phyloP scores from a whole-genome alignment of 2,888 invertebrate species.

The Theretra japonica region DNA sequence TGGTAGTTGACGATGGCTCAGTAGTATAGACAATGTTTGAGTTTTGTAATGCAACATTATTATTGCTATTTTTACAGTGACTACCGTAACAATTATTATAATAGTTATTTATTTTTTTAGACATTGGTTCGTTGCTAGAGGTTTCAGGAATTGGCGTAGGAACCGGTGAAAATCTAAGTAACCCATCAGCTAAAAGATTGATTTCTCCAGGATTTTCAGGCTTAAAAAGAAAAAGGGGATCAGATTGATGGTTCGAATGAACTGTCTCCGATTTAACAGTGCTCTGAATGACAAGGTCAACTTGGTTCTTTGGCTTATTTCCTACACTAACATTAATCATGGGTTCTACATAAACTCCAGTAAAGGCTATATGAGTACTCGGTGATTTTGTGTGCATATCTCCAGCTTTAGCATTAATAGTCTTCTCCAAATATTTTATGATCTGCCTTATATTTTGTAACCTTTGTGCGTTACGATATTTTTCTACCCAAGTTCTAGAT shows the following conservation, averaged over 20 bases:
- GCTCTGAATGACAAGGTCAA: conserved; percentile 50
- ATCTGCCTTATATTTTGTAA: conserved; percentile 75
- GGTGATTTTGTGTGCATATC: conserved; percentile 63
- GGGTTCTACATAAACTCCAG: conserved; percentile 72
- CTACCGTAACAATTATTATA: conserved; percentile 54
- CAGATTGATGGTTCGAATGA: conserved; percentile 72
- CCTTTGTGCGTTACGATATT: conserved; percentile 75
- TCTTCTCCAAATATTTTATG: conserved; percentile 76
- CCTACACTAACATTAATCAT: conserved; percentile 47
- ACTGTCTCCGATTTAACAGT: conserved; percentile 54
- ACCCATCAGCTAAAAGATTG: conserved; percentile 87
- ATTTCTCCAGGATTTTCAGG: conserved; percentile 90
- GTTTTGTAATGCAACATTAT: conserved; percentile 37
- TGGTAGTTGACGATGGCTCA: conserved; percentile 49
- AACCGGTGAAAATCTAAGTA: conserved; percentile 65
- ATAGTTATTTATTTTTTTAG: conserved; percentile 57
- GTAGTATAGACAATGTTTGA: conserved; percentile 43
- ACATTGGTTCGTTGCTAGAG: conserved; percentile 55
- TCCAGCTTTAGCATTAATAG: conserved; percentile 76
- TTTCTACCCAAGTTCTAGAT: conserved; percentile 75
- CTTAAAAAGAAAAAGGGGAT: conserved; percentile 89
- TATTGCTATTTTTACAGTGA: conserved; percentile 48
- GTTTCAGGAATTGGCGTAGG: conserved; percentile 48
- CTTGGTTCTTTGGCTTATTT: conserved; percentile 35
- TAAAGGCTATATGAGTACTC: conserved; percentile 68